These are phyloP conservation scores for Australoheros facetus DNA, from an alignment of 2,797 vertebrate genomes.

Conservation along the genomic window DNA sequence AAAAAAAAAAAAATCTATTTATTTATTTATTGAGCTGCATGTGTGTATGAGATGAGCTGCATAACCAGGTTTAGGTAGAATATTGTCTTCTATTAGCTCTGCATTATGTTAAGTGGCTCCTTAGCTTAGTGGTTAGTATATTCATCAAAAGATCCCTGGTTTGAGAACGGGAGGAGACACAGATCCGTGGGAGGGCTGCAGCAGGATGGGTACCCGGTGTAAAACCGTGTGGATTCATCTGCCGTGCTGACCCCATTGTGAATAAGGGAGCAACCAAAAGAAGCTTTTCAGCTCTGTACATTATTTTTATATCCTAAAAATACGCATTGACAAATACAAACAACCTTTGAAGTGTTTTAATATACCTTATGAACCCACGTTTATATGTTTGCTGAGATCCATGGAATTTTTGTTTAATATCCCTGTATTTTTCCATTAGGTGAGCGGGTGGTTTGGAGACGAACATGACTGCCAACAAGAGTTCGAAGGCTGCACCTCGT, in stretches of 20 bases:
- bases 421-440: slow-evolving; percentile 75
- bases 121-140: not conserved
- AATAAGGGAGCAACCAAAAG: not conserved
- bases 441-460: slow-evolving; percentile 82
- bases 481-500: slow-evolving; percentile 87
- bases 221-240: not conserved
- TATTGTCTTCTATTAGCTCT: not conserved
- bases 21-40: not conserved
- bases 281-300: not conserved
- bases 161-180: not conserved
- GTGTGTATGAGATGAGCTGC: not conserved
- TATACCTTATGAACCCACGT: not conserved
- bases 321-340: not conserved
- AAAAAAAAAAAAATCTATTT: not conserved
- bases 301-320: not conserved
- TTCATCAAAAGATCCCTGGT: not conserved
- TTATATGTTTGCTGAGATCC: not conserved
- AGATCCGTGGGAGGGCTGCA: not conserved
- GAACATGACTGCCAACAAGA: slow-evolving; percentile 99
- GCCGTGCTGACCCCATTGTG: not conserved
- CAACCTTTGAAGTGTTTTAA: not conserved
- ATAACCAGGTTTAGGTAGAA: not conserved
- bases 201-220: not conserved
- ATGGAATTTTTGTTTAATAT: not conserved
- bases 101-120: not conserved